Evolutionary conservation across 2,888 invertebrate species (phyloP).

Genomic region (Dexiosoma caninum): DNA sequence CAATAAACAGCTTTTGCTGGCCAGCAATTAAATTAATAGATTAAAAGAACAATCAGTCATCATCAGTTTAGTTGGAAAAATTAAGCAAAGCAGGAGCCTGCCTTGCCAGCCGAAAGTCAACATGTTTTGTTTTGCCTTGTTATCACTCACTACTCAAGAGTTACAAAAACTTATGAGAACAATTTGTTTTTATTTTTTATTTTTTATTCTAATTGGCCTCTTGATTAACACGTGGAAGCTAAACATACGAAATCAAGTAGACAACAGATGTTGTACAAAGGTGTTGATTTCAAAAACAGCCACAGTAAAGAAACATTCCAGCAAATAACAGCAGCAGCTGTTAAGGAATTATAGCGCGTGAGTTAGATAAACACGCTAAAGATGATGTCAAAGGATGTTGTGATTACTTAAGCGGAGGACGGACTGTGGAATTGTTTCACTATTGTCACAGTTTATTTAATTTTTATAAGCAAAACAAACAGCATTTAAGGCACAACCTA

Average conservation of each 20-base stretch:
- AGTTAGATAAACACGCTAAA: slow-evolving; percentile 14
- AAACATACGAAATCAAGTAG: background rate
- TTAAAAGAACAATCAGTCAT: no score
- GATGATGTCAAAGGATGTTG: slow-evolving; percentile 11
- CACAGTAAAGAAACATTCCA: background rate
- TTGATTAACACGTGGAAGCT: slow-evolving; percentile 49
- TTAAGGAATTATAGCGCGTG: slow-evolving; percentile 50
- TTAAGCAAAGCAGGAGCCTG: no score
- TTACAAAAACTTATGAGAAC: slow-evolving; percentile 33
- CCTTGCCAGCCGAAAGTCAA: no score
- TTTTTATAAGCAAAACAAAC: slow-evolving; percentile 11
- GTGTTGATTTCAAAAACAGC: slow-evolving; percentile 21
- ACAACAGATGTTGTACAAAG: slow-evolving; percentile 29
- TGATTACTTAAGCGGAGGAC: slow-evolving; percentile 16
- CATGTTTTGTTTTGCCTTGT: background rate
- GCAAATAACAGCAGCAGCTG: slow-evolving; percentile 37
- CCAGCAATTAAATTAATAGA: slow-evolving; percentile 37
- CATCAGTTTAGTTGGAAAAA: no score
- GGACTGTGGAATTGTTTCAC: slow-evolving; percentile 8
- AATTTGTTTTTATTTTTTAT: no score
- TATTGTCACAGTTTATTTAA: slow-evolving; percentile 36
- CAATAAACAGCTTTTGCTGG: slow-evolving; percentile 46
- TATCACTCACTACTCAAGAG: background rate
- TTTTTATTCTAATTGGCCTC: slow-evolving; percentile 32
- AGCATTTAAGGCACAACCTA: slow-evolving; percentile 11